Percentiles rank a stretch among this genome's conserved stretches.
These are phyloP conservation scores for Leptonema lineaticorne DNA, from an alignment of 1,140 invertebrate genomes.

Conservation along the genomic window DNA sequence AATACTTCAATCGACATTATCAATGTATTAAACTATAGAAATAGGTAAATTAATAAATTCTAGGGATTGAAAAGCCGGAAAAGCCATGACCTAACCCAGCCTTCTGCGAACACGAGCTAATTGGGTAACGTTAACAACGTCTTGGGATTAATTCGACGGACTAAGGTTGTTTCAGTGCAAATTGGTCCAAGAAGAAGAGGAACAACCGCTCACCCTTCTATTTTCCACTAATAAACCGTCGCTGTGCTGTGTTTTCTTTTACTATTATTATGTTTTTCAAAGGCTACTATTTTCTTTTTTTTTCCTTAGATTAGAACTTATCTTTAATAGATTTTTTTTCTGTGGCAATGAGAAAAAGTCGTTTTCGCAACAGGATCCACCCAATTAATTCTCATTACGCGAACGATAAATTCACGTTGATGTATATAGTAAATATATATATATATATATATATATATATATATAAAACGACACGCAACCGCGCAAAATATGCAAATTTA, in stretches of 20 bases:
- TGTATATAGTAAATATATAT: too few relatives aligned
- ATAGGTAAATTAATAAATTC: conserved; percentile 24
- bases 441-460: too few relatives aligned
- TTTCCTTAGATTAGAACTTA: too few relatives aligned
- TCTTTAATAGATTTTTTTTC: background rate
- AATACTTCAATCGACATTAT: too few relatives aligned
- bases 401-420: conserved; percentile 34
- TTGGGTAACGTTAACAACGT: conserved; percentile 17
- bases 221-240: background rate
- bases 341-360: background rate
- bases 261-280: too few relatives aligned
- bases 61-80: conserved; percentile 2
- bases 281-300: too few relatives aligned
- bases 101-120: conserved; percentile 4
- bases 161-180: conserved; percentile 16
- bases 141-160: conserved; percentile 15
- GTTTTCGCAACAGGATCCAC: conserved; percentile 29
- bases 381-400: conserved; percentile 35
- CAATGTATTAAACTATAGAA: too few relatives aligned
- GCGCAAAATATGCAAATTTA: conserved; percentile 1
- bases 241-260: too few relatives aligned
- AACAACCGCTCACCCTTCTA: background rate
- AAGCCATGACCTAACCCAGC: conserved; percentile 17
- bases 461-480: conserved; percentile 26
- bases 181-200: conserved; percentile 9